Conservation (phyloP, 1,140 invertebrate genomes). For the Drosophila pandora region DNA sequence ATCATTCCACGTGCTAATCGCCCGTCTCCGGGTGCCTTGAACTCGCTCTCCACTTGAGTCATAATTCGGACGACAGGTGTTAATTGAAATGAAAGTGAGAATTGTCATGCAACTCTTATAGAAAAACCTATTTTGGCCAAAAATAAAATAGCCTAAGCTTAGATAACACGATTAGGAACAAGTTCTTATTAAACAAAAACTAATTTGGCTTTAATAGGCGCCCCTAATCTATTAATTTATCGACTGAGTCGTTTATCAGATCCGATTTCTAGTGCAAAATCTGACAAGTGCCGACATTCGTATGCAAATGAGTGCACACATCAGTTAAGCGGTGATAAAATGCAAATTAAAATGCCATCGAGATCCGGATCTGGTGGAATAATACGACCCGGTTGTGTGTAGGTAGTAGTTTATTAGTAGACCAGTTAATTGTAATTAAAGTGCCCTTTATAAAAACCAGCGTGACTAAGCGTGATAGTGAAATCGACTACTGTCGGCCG, state of each 20-base stretch:
- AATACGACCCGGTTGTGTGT: conserved; percentile 1
- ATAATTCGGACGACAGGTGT: conserved; percentile 2
- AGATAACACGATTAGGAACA: neutral
- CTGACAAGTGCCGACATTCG: conserved; percentile 20
- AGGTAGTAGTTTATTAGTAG: conserved; percentile 4
- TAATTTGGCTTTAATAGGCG: neutral
- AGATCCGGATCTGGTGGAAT: conserved; percentile 33
- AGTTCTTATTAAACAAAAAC: too few species aligned
- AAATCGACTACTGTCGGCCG: neutral
- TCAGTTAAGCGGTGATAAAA: conserved; percentile 14
- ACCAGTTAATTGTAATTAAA: conserved; percentile 1
- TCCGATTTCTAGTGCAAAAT: conserved; percentile 1
- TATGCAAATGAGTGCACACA: conserved; percentile 31
- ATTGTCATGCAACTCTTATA: neutral
- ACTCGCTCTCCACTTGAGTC: conserved; percentile 24
- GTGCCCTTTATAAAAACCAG: neutral
- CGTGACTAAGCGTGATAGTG: conserved; percentile 6
- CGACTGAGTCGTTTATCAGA: conserved; percentile 4
- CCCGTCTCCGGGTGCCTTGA: conserved; percentile 42
- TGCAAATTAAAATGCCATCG: conserved; percentile 33
- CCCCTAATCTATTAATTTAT: conserved; percentile 8
- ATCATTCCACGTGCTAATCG: conserved; percentile 41
- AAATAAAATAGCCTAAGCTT: neutral
- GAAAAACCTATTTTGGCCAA: neutral
- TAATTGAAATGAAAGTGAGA: conserved; percentile 29